phyloP scores from a whole-genome alignment of 2,797 vertebrate species.

The Myotis vivesi region DNA sequence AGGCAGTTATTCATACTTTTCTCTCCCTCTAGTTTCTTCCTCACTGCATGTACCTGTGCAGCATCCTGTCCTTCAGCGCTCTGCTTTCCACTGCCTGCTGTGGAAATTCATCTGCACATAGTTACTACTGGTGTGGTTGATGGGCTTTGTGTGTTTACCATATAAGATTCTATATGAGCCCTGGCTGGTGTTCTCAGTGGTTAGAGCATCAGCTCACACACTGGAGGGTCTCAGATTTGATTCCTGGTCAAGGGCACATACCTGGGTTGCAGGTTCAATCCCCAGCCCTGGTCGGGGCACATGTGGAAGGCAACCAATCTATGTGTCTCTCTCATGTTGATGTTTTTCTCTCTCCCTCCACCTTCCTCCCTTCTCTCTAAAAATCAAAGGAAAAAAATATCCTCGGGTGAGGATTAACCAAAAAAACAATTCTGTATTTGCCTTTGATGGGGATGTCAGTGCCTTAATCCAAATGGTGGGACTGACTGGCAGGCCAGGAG shows the following conservation, averaged over 20 bases:
- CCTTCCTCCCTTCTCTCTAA: neutral
- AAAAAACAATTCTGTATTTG: neutral
- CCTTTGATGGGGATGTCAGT: neutral
- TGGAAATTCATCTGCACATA: constrained; percentile 12
- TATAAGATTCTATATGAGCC: neutral
- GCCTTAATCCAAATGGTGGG: neutral
- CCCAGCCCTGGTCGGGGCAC: neutral
- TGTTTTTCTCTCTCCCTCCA: neutral
- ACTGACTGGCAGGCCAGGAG: neutral
- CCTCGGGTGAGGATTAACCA: neutral
- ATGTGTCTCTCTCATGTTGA: neutral
- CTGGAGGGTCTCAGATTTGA: neutral
- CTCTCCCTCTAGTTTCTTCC: neutral
- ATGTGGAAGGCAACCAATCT: neutral
- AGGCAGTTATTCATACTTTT: neutral
- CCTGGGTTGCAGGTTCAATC: neutral
- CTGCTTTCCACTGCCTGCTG: neutral
- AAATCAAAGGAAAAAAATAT: neutral
- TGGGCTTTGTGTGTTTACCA: neutral
- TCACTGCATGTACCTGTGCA: neutral
- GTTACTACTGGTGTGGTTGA: neutral
- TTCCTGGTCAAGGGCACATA: neutral
- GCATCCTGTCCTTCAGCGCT: neutral
- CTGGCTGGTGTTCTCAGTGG: neutral
- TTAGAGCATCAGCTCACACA: neutral